Percentiles rank a stretch among this genome's conserved stretches.
Evolutionary conservation across 2,113 vertebrate species (phyloP).

Genomic region (Pollimyrus isidori): DNA sequence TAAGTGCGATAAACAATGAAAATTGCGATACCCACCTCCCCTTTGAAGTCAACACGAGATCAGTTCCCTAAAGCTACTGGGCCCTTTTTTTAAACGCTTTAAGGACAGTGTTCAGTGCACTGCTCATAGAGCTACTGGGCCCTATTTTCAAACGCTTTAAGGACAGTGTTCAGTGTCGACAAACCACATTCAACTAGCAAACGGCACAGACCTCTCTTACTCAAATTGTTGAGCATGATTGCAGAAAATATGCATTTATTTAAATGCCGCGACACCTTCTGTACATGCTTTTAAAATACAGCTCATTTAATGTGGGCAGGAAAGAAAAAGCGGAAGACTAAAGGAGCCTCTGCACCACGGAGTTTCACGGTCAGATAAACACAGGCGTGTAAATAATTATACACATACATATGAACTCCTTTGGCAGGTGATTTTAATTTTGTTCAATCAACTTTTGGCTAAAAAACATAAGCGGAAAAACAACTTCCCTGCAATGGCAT

Average conservation of each 20-base stretch:
- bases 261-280: background rate
- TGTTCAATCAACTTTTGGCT: background rate
- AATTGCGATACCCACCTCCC: background rate
- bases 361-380: background rate
- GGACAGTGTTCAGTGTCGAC: background rate
- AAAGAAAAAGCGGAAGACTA: background rate
- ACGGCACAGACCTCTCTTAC: background rate
- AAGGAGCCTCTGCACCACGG: background rate
- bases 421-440: background rate
- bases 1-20: background rate
- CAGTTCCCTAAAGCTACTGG: background rate
- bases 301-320: background rate
- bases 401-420: background rate
- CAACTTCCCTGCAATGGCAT: background rate
- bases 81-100: background rate
- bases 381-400: background rate
- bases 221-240: background rate
- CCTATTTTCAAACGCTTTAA: background rate
- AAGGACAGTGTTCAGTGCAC: background rate
- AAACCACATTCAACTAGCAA: background rate
- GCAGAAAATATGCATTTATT: background rate
- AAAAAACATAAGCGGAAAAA: background rate
- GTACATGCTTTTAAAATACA: background rate
- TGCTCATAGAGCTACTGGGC: background rate
- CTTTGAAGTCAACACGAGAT: background rate